A percentile compares a stretch with the other conserved stretches of the same genome.
Conservation (phyloP, 2,797 vertebrate species). For the Petrocephalus schoutedeni region DNA sequence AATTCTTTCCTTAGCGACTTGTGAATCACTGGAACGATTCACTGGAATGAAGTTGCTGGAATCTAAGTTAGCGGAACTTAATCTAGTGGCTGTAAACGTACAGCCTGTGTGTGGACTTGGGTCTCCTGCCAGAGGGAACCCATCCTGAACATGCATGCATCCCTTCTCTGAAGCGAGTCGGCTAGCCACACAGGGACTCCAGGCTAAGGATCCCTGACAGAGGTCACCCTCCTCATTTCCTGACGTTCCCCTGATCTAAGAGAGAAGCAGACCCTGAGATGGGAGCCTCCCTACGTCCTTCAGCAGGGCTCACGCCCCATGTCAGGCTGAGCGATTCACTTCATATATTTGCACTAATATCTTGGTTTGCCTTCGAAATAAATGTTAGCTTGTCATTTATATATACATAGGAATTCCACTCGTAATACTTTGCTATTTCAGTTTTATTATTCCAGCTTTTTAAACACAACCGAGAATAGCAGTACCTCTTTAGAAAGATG, state of each 20-base stretch:
- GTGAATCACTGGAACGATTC: neutral
- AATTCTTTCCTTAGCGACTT: neutral
- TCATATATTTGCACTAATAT: neutral
- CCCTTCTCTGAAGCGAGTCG: neutral
- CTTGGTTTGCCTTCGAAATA: neutral
- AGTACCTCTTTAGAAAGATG: neutral
- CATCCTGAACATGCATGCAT: neutral
- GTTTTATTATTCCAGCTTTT: conserved; percentile 10
- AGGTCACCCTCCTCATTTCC: neutral
- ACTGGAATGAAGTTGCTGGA: neutral
- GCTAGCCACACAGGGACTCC: neutral
- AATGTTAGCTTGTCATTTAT: neutral
- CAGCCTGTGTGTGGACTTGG: neutral
- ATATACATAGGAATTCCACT: conserved; percentile 7
- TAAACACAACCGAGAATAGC: neutral
- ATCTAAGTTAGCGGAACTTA: neutral
- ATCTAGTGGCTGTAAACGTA: neutral
- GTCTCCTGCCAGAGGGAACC: neutral
- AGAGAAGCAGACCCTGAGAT: conserved; percentile 9
- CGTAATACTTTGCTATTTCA: neutral
- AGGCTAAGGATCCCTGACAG: neutral
- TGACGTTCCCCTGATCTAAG: conserved; percentile 6
- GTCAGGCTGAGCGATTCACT: neutral
- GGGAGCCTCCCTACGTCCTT: neutral
- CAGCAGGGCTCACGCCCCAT: neutral